phyloP scores from a whole-genome alignment of 1,140 invertebrate species.

The Tigriopus japonicus region DNA sequence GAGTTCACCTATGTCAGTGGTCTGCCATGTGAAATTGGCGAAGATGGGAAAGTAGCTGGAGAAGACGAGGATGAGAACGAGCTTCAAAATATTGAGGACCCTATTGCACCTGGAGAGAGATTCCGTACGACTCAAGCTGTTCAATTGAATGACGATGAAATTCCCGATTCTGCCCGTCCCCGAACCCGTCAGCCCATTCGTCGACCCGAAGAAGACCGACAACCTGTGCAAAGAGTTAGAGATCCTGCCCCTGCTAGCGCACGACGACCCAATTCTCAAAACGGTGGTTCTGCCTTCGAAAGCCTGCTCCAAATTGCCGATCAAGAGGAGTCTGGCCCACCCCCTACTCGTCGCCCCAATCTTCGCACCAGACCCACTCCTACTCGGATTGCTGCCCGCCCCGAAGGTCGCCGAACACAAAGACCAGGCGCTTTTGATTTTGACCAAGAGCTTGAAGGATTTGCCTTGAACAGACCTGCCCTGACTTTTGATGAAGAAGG shows the following conservation, averaged over 20 bases:
- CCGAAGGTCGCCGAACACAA: too few species aligned
- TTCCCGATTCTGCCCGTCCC: constrained; percentile 13
- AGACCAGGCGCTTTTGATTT: constrained; percentile 10
- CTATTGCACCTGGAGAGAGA: constrained; percentile 9
- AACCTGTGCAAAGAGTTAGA: constrained; percentile 10
- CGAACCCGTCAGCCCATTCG: background rate
- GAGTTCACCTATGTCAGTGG: constrained; percentile 77
- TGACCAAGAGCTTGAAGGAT: constrained; percentile 2
- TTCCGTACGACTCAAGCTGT: constrained; percentile 15
- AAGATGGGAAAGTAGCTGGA: constrained; percentile 33
- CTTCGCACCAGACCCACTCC: background rate
- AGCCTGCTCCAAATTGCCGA: constrained; percentile 5
- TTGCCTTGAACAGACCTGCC: background rate
- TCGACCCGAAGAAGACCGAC: constrained; percentile 7
- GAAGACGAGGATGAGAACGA: constrained; percentile 30
- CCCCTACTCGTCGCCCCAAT: background rate
- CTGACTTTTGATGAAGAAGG: constrained; percentile 17
- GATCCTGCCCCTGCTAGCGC: constrained; percentile 11
- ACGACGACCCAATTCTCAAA: background rate
- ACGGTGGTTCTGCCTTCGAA: background rate
- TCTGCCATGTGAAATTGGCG: constrained; percentile 62
- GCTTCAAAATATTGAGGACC: constrained; percentile 11
- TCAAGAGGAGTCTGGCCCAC: background rate
- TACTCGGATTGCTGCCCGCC: constrained; percentile 2
- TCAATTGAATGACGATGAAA: constrained; percentile 17